Conservation (phyloP, 2,888 invertebrate genomes). For the Dascillus cervinus region DNA sequence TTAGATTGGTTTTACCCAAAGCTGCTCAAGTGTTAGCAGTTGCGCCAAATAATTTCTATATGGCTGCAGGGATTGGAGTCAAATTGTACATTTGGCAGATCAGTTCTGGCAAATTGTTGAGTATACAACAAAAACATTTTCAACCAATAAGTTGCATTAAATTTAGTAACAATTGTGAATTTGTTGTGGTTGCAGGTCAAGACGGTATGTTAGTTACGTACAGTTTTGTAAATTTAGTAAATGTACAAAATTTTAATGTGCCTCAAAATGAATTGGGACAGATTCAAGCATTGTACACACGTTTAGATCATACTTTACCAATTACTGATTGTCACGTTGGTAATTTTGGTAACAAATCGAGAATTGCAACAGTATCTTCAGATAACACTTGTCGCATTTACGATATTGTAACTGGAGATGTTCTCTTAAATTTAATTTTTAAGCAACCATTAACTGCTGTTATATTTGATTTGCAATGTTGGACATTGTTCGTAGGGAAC, state of each 20-base stretch:
- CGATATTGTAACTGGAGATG: conserved; percentile 59
- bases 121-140: conserved; percentile 69
- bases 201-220: conserved; percentile 82
- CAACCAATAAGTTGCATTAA: conserved; percentile 68
- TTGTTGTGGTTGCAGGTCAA: conserved; percentile 70
- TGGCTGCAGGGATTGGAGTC: conserved; percentile 71
- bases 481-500: conserved; percentile 67
- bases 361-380: conserved; percentile 68
- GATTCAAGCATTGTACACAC: conserved; percentile 57
- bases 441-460: conserved; percentile 62
- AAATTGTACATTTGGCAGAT: conserved; percentile 84
- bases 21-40: conserved; percentile 63
- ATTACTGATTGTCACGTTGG: conserved; percentile 74
- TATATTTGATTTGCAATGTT: conserved; percentile 61
- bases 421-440: conserved; percentile 68
- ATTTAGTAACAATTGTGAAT: conserved; percentile 70
- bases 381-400: conserved; percentile 82
- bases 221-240: conserved; percentile 56
- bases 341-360: conserved; percentile 54
- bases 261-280: too few species aligned
- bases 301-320: conserved; percentile 72
- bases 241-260: conserved; percentile 29
- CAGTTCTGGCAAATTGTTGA: conserved; percentile 64
- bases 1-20: conserved; percentile 71
- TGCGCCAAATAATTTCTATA: conserved; percentile 61